Evolutionary conservation across 2,113 vertebrate genomes (phyloP), one percentile per base, ranked within the genome.

Genomic region (Podarcis cretensis): DNA sequence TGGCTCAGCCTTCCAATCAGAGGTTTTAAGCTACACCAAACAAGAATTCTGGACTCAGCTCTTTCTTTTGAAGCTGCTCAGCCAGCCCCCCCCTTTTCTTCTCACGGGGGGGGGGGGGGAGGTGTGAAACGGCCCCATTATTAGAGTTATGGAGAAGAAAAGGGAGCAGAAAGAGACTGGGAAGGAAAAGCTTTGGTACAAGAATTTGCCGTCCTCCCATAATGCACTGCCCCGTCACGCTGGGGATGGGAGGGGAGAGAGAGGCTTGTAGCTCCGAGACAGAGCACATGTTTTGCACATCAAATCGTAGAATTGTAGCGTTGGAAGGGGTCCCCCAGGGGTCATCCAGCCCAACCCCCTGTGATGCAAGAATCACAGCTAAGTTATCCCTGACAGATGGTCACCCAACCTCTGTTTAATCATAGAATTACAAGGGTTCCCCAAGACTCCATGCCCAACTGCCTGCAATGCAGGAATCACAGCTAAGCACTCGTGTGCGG

Each of bases 41-140:
- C 48, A 21, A 2, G 86, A 16, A 57, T 30, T 14, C 0, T 1
- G 0, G 54, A 30, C 0, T 43, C 13, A 0, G 4, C 4, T 13
- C 18, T 20, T 0, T 65, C 30, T 21, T 6, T 6, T 1, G 4
- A 18, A 23, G 66, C 1, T 40, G 13, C 8, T 23, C 14, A 40
- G 20, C 0, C 57, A 12, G 0, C 79, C 79, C 63, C 0, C 30
- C 8, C 10, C 30, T n/a, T n/a, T n/a, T 4, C 30, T 4, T 73
- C 69, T 73, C 69, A 30, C 10, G 2, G 48, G 48, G 48, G 48
- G 12, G 16, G 37, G 2, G 48, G 48, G 48, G 48, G 12, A n/a
- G 37, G 10, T 12, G 10, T 23, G 3, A 12, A 40, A 77, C 1
- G 8, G 21, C 8, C 23, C 3, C 21, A 25, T 21, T 3, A 8